Evolutionary conservation across 1,140 invertebrate species (phyloP), one percentile per base, ranked within the genome.

Genomic region (Cyclina sinensis): DNA sequence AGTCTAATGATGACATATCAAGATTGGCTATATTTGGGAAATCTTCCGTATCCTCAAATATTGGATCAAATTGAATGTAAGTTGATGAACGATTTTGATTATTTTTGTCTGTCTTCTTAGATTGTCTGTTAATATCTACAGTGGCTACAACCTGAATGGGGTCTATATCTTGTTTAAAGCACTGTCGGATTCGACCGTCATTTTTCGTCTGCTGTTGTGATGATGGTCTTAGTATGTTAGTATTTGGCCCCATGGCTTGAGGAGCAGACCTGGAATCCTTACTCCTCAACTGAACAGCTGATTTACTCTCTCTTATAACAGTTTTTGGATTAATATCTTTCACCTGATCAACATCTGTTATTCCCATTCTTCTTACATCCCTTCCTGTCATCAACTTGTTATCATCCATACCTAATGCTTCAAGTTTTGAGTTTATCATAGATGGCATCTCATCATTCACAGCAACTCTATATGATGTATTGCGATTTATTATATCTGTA

Each of bases 1-100:
- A 92, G 39, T 94, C 92, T 39, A 81, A 87, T 1, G 92, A 93
- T 14, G 90, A 82, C 70, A 92, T 80, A 59, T 82, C 78, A 18
- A 85, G 32, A 32, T 76, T 70, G 0, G 48, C 57, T 21, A 65
- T 27, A 43, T 79, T 85, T 5, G 46, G 30, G 43, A 93, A 90
- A 70, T 92, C 92, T 76, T 94, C 94, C n/a, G 91, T 90, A 62
- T 92, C 91, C 78, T 94, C 94, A 81, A 94, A 94, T 43, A 94
- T 94, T 5, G 93, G 91, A 89, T 94, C 94, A 92, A 94, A 94
- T 37, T 92, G 89, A 51, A 94, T 93, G 83, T 94, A 94, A 3
- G 93, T 94, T 3, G 94, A 94, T 5, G 93, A 93, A 32, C 87
- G 88, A 78, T 89, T 91, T 76, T 91, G 88, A 83, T 92, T 80